Evolutionary conservation across 1,140 invertebrate genomes (phyloP), one percentile per base, ranked within the genome.

Genomic region (Steinernema khuongi): DNA sequence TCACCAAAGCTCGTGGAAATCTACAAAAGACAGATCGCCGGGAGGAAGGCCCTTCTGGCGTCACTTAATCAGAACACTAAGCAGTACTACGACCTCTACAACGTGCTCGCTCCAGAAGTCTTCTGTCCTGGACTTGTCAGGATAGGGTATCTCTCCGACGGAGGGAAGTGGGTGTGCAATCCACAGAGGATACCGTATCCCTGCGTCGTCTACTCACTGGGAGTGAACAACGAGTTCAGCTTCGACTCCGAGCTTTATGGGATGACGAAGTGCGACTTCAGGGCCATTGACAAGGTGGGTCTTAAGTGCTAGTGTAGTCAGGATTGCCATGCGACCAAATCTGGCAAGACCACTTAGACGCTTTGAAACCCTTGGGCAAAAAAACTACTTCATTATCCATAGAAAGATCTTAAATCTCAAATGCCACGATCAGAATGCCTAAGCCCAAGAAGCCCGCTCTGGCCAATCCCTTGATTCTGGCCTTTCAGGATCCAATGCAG

Each of bases 81-180:
- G 18, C 26, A 28, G 7, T 67, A 11, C 31, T 7, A 67, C 66
- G 18, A 29, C n/a, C 66, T 67, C 7, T 67, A 67, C 66, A 67
- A 67, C 66, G 66, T 36, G 7, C 7, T n/a, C 66, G 31, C 31
- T 18, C 66, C 66, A 18, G 66, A 67, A n/a, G 66, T 67, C 26
- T 29, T 29, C 66, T 67, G 66, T 36, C 66, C 66, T 7, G 31
- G 66, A 36, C 31, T 67, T 18, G 66, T 67, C 26, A 7, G 66
- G 7, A 36, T 67, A 7, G 66, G 66, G n/a, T 7, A 7, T 67
- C 26, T 36, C 18, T 28, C 26, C 7, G 66, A 67, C 31, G 66
- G 66, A 7, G 66, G 66, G n/a, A 67, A 67, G n/a, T 67, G 66
- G 66, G n/a, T 67, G 7, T 67, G 66, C 66, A 36, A 67, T n/a